Conservation (phyloP, 30 jellyfish, hydroid and myxozoan genomes). For the Mastigias papua region DNA sequence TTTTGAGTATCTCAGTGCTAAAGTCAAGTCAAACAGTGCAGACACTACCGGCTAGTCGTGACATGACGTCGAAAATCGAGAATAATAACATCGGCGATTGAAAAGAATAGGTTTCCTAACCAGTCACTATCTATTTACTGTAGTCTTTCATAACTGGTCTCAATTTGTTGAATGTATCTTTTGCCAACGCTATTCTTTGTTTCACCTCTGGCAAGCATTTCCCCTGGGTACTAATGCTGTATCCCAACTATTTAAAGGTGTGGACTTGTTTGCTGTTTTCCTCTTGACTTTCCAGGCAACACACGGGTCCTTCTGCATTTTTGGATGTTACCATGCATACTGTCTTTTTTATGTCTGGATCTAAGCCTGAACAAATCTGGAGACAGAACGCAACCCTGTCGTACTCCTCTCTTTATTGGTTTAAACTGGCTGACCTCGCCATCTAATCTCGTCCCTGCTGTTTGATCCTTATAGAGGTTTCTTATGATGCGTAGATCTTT, state of each 20-base stretch:
- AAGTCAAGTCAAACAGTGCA: too few relatives aligned
- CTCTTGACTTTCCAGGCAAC: constrained; percentile 18
- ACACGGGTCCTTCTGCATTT: constrained; percentile 37
- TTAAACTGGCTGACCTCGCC: neutral
- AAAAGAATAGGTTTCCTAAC: too few relatives aligned
- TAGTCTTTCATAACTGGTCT: neutral
- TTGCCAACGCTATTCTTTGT: constrained; percentile 32
- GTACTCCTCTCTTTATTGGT: constrained; percentile 9
- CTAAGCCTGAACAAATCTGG: constrained; percentile 34
- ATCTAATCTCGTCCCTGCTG: constrained; percentile 10
- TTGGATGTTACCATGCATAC: constrained; percentile 35
- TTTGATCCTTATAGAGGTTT: constrained; percentile 28
- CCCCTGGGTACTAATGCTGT: constrained; percentile 33
- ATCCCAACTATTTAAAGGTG: constrained; percentile 31
- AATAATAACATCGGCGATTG: too few relatives aligned
- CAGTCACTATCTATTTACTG: too few relatives aligned
- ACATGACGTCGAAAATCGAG: too few relatives aligned
- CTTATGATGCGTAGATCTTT: constrained; percentile 16
- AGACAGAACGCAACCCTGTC: constrained; percentile 20
- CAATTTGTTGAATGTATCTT: neutral
- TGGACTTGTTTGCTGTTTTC: constrained; percentile 10
- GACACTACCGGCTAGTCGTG: too few relatives aligned
- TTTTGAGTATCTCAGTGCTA: too few relatives aligned
- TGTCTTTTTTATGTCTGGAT: constrained; percentile 18
- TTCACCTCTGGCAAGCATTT: constrained; percentile 42